A percentile compares a stretch with the other conserved stretches of the same genome.
phyloP scores from a whole-genome alignment of 2,113 vertebrate species.

The Setophaga kirtlandii region DNA sequence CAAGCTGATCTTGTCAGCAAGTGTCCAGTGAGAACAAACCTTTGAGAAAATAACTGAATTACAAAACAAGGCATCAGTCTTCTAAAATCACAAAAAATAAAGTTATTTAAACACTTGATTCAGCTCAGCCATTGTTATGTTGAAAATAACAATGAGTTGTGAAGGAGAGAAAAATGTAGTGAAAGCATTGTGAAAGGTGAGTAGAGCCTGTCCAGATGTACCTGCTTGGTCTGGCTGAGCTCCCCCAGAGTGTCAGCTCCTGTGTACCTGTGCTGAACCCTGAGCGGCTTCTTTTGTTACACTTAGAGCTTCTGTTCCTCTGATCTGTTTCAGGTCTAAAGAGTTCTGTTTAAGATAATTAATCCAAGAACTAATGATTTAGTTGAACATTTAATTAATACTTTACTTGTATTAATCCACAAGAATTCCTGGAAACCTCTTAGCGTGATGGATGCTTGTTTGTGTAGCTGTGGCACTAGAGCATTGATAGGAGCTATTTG shows the following conservation, averaged over 20 bases:
- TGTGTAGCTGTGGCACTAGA: background rate
- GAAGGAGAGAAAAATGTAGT: background rate
- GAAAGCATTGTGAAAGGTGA: background rate
- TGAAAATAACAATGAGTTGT: background rate
- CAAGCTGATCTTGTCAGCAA: background rate
- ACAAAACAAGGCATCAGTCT: background rate
- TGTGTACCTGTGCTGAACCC: background rate
- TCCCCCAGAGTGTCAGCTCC: background rate
- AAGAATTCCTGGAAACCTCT: background rate
- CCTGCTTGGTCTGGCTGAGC: background rate
- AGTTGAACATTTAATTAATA: background rate
- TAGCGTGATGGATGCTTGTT: background rate
- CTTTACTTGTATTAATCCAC: background rate
- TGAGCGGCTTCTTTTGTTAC: background rate
- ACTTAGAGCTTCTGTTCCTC: background rate
- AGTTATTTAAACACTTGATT: background rate
- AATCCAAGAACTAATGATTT: background rate
- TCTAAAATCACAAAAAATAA: background rate
- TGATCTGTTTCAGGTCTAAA: background rate
- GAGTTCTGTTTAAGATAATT: background rate
- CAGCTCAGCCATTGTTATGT: background rate
- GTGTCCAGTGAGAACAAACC: background rate
- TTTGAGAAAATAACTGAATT: background rate
- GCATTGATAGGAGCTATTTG: background rate
- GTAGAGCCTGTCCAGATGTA: background rate